Percentiles rank a stretch among this genome's conserved stretches.
These are phyloP conservation scores for Drosophila sproati DNA, from an alignment of 1,140 invertebrate genomes.

Conservation along the genomic window DNA sequence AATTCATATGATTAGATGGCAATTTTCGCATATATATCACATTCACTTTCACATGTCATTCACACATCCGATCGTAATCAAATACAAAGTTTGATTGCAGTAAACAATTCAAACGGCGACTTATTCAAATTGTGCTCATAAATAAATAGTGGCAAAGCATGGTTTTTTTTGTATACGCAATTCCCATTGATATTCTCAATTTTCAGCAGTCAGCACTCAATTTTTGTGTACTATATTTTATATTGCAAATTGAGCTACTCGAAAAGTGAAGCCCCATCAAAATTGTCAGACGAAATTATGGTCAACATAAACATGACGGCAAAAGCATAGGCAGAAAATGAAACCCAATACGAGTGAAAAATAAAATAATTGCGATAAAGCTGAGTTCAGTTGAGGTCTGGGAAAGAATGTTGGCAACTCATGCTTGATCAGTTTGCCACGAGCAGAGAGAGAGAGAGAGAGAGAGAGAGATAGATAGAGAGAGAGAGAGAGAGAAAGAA, in stretches of 20 bases:
- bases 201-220: constrained; percentile 31
- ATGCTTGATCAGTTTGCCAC: neutral
- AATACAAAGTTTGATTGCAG: constrained; percentile 27
- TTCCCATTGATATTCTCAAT: constrained; percentile 21
- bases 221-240: constrained; percentile 8
- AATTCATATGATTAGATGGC: constrained; percentile 1
- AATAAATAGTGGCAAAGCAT: constrained; percentile 35
- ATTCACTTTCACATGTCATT: constrained; percentile 3
- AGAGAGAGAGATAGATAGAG: no score
- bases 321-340: constrained; percentile 65
- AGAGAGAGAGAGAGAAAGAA: no score
- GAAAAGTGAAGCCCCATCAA: constrained; percentile 6
- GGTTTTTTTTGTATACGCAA: constrained; percentile 30
- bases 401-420: constrained; percentile 17
- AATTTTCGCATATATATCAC: neutral
- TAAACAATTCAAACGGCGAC: constrained; percentile 30
- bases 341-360: constrained; percentile 51
- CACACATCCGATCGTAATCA: constrained; percentile 18
- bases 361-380: neutral
- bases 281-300: constrained; percentile 33
- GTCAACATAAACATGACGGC: constrained; percentile 62
- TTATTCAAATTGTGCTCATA: constrained; percentile 11
- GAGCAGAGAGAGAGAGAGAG: neutral
- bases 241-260: neutral
- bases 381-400: constrained; percentile 26